Conservation (phyloP, 2,113 vertebrate genomes). For the Perca flavescens region DNA sequence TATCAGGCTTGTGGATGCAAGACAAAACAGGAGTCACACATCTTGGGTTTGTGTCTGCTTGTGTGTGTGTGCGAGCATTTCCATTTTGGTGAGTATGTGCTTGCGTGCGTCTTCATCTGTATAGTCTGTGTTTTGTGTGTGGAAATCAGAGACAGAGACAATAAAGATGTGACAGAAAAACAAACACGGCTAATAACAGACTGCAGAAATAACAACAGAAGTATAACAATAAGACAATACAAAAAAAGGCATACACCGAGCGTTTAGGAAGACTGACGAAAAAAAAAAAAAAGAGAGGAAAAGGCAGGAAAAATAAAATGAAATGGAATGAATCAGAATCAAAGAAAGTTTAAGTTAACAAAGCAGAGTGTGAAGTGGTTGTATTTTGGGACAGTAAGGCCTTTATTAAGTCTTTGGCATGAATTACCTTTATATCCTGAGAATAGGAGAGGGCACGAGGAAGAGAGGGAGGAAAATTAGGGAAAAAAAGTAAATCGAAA, state of each 20-base stretch:
- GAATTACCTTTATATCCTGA: slow-evolving; percentile 90
- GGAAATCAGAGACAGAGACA: slow-evolving; percentile 83
- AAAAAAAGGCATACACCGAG: slow-evolving; percentile 87
- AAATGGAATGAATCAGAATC: slow-evolving; percentile 29
- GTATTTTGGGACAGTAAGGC: slow-evolving; percentile 87
- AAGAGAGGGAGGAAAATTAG: slow-evolving; percentile 93
- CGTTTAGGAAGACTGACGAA: slow-evolving; percentile 75
- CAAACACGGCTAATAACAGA: slow-evolving; percentile 60
- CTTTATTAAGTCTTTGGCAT: slow-evolving; percentile 92
- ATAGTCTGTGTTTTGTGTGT: slow-evolving; percentile 74
- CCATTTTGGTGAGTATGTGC: slow-evolving; percentile 13
- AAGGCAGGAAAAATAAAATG: slow-evolving; percentile 24
- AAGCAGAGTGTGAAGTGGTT: slow-evolving; percentile 47
- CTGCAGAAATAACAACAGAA: slow-evolving; percentile 78
- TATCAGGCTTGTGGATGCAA: slow-evolving; percentile 92
- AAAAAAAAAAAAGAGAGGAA: slow-evolving; percentile 8
- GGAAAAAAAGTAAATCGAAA: slow-evolving; percentile 86
- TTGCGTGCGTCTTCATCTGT: slow-evolving; percentile 16
- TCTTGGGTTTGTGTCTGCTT: slow-evolving; percentile 35
- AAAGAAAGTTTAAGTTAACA: slow-evolving; percentile 53
- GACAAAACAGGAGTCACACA: slow-evolving; percentile 89
- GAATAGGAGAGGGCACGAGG: slow-evolving; percentile 87
- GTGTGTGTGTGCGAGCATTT: not conserved
- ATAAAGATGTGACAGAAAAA: slow-evolving; percentile 88
- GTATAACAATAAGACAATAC: slow-evolving; percentile 85